Evolutionary conservation across 2,888 invertebrate species (phyloP).

Genomic region (Pharmacophagus antenor): DNA sequence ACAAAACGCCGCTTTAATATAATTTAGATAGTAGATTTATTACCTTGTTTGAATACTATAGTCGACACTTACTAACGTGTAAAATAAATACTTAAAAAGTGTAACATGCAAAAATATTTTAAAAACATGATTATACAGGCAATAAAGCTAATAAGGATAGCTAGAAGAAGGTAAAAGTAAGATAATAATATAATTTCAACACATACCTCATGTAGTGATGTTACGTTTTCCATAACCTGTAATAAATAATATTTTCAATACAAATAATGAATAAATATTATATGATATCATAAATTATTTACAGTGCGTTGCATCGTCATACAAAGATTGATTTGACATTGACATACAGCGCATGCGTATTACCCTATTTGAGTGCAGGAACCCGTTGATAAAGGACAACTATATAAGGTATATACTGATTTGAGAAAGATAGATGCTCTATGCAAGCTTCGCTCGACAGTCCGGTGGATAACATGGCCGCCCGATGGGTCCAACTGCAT

Average conservation of each 20-base stretch:
- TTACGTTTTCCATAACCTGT: constrained; percentile 23
- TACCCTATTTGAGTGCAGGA: constrained; percentile 68
- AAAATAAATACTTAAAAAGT: background rate
- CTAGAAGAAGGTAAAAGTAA: background rate
- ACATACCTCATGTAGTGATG: constrained; percentile 8
- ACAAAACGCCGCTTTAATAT: background rate
- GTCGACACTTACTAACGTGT: background rate
- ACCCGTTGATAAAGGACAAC: constrained; percentile 48
- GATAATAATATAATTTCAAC: background rate
- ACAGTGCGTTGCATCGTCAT: constrained; percentile 72
- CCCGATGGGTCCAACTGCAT: constrained; percentile 69
- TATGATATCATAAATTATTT: constrained; percentile 34
- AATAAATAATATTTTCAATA: constrained; percentile 28
- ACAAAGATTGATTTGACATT: constrained; percentile 80
- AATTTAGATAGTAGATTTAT: background rate
- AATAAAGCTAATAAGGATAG: too few species aligned
- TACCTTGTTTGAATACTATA: constrained; percentile 1
- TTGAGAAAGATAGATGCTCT: constrained; percentile 49
- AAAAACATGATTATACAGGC: background rate
- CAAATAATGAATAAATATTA: constrained; percentile 11
- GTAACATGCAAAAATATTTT: background rate
- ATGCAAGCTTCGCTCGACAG: constrained; percentile 46
- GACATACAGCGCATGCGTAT: constrained; percentile 76
- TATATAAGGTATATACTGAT: constrained; percentile 40
- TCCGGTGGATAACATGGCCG: constrained; percentile 70